Percentiles rank a stretch among this genome's conserved stretches.
phyloP scores from a whole-genome alignment of 2,113 vertebrate genomes.

The Manacus vitellinus region DNA sequence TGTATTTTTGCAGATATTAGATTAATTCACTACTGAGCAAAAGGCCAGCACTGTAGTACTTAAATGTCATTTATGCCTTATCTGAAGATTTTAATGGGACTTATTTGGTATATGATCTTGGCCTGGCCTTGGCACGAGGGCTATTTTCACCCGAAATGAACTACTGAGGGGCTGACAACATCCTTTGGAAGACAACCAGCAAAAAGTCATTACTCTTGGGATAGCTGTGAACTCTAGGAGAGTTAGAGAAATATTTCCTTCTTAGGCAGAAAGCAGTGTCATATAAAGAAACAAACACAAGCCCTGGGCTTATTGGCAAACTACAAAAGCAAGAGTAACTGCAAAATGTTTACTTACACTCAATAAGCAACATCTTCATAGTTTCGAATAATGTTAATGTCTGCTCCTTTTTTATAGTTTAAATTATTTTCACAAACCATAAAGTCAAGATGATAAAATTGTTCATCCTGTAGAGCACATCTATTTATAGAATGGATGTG shows the following conservation, averaged over 20 bases:
- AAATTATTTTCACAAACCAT: conserved; percentile 36
- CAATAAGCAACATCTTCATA: background rate
- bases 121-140: background rate
- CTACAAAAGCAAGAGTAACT: background rate
- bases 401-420: conserved; percentile 20
- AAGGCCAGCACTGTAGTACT: background rate
- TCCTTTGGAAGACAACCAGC: conserved; percentile 52
- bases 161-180: conserved; percentile 51
- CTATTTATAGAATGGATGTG: background rate
- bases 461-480: background rate
- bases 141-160: conserved; percentile 60
- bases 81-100: conserved; percentile 41
- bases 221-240: conserved; percentile 48
- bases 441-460: conserved; percentile 39
- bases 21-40: background rate
- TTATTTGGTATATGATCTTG: conserved; percentile 50
- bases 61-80: conserved; percentile 25
- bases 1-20: background rate
- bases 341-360: conserved; percentile 20
- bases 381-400: conserved; percentile 3
- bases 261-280: conserved; percentile 59
- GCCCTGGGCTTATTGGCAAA: background rate
- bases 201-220: conserved; percentile 58
- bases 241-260: conserved; percentile 51
- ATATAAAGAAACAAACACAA: background rate